Percentiles rank a stretch among this genome's conserved stretches.
phyloP scores from a whole-genome alignment of 2,113 vertebrate genomes.

The Sakesphorus luctuosus region DNA sequence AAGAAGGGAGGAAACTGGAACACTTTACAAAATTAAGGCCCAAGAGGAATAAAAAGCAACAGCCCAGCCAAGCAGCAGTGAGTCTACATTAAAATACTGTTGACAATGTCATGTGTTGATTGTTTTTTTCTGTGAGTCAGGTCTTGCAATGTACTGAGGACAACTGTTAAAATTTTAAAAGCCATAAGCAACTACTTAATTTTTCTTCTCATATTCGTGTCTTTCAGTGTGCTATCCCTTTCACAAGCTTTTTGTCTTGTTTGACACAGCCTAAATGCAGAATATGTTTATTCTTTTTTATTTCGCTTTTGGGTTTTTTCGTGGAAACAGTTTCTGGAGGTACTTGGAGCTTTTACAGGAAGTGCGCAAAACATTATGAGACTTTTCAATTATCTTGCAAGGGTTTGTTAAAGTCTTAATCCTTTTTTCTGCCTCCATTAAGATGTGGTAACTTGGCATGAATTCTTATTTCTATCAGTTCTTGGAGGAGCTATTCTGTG shows the following conservation, averaged over 20 bases:
- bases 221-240: background rate
- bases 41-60: constrained; percentile 90
- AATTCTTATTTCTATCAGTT: background rate
- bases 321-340: constrained; percentile 2
- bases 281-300: background rate
- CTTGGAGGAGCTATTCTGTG: constrained; percentile 15
- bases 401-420: constrained; percentile 20
- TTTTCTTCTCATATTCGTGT: background rate
- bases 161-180: background rate
- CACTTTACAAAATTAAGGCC: constrained; percentile 95
- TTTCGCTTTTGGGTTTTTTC: background rate
- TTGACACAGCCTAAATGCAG: background rate
- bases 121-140: background rate
- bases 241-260: constrained; percentile 1
- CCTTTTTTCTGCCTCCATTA: constrained; percentile 30
- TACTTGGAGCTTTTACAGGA: background rate
- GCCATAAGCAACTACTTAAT: background rate
- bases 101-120: background rate
- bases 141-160: background rate
- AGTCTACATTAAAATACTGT: constrained; percentile 68
- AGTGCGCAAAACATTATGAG: background rate
- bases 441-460: constrained; percentile 12
- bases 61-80: constrained; percentile 89
- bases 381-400: background rate
- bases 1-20: constrained; percentile 93